Percentiles rank a stretch among this genome's conserved stretches.
phyloP scores from a whole-genome alignment of 2,888 invertebrate genomes.

The Calliphora vomitoria region DNA sequence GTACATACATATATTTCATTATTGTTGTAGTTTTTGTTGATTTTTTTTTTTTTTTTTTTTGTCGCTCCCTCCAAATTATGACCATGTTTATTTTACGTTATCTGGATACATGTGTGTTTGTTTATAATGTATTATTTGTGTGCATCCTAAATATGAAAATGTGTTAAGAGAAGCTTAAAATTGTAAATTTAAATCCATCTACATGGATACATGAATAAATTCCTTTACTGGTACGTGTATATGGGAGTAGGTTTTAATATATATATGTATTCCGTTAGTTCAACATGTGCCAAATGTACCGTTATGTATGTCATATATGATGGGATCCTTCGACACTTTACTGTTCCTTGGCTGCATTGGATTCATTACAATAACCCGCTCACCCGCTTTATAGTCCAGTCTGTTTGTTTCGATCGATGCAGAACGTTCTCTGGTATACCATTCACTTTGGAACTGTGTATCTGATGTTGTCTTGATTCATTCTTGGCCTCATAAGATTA shows the following conservation, averaged over 20 bases:
- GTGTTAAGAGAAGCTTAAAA: conserved; percentile 65
- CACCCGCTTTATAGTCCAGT: too few species aligned
- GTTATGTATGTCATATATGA: too few species aligned
- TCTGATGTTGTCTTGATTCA: too few species aligned
- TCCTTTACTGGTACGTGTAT: neutral
- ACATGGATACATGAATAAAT: conserved; percentile 29
- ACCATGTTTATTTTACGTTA: conserved; percentile 34
- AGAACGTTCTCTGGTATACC: too few species aligned
- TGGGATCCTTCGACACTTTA: too few species aligned
- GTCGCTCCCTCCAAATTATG: conserved; percentile 28
- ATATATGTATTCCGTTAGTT: too few species aligned
- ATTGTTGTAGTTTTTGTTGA: neutral
- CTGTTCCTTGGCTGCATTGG: too few species aligned
- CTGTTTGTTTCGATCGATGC: too few species aligned
- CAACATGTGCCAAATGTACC: too few species aligned
- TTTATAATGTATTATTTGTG: neutral
- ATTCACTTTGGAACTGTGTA: too few species aligned
- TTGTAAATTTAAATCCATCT: conserved; percentile 58
- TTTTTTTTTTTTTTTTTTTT: conserved; percentile 23
- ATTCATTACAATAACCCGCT: too few species aligned
- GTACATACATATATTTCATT: conserved; percentile 6
- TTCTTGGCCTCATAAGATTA: too few species aligned
- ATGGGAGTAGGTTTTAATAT: neutral
- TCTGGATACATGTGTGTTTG: neutral
- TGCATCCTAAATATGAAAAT: conserved; percentile 16